Percentiles rank a stretch among this genome's conserved stretches.
Evolutionary conservation across 1,140 invertebrate species (phyloP).

Genomic region (Drosophila trapezifrons): DNA sequence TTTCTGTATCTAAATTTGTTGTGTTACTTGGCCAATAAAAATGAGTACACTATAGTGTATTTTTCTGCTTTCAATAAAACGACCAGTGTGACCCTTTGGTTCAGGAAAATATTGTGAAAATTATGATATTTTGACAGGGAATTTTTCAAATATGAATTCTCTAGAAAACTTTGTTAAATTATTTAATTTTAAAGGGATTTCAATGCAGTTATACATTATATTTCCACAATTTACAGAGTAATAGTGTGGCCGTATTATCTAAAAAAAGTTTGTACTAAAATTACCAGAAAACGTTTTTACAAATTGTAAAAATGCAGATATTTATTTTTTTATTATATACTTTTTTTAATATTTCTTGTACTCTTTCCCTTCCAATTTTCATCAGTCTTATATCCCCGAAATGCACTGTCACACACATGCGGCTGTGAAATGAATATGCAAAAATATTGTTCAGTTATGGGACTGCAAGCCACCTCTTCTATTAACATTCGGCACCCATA

Average conservation of each 20-base stretch:
- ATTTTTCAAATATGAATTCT: too few relatives aligned
- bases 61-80: background rate
- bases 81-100: background rate
- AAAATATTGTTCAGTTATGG: constrained; percentile 19
- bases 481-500: constrained; percentile 19
- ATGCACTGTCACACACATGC: background rate
- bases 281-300: background rate
- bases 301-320: too few relatives aligned
- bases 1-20: background rate
- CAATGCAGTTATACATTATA: too few relatives aligned
- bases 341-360: background rate
- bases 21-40: background rate
- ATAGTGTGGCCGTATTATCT: background rate
- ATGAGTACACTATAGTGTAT: too few relatives aligned
- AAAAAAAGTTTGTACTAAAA: background rate
- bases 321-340: background rate
- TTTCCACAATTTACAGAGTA: background rate
- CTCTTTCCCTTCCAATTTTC: background rate
- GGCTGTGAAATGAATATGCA: constrained; percentile 22
- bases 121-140: too few relatives aligned
- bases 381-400: background rate
- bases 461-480: background rate
- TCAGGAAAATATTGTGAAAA: too few relatives aligned
- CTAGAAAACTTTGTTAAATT: too few relatives aligned
- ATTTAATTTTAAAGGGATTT: background rate